phyloP scores from a whole-genome alignment of 1,140 invertebrate genomes.

The Rhynchophorus ferrugineus region DNA sequence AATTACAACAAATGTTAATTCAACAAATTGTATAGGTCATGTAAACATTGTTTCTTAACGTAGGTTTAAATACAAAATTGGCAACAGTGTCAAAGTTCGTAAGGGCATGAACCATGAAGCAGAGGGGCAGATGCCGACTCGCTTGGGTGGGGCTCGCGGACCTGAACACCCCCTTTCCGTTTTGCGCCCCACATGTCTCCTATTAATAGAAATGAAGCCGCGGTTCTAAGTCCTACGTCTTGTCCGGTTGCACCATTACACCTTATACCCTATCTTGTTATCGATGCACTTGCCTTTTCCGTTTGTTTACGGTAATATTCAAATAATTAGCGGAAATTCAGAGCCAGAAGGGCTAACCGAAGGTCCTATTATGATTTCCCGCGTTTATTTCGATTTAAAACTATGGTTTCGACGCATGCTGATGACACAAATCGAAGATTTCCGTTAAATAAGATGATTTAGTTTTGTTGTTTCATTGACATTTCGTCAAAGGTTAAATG shows the following conservation, averaged over 20 bases:
- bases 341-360: constrained; percentile 3
- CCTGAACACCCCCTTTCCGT: constrained; percentile 24
- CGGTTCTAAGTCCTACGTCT: constrained; percentile 12
- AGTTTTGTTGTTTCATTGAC: too few species aligned
- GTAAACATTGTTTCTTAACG: background rate
- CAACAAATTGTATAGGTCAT: too few species aligned
- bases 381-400: too few species aligned
- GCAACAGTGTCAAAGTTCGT: constrained; percentile 10
- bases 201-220: constrained; percentile 11
- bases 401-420: too few species aligned
- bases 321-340: constrained; percentile 15
- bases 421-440: too few species aligned
- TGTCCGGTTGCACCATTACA: constrained; percentile 7
- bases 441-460: too few species aligned
- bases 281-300: constrained; percentile 18
- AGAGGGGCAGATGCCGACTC: constrained; percentile 21
- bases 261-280: constrained; percentile 18
- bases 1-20: too few species aligned
- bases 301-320: constrained; percentile 12
- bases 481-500: too few species aligned
- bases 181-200: constrained; percentile 16
- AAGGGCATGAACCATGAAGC: constrained; percentile 17
- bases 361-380: too few species aligned
- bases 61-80: background rate
- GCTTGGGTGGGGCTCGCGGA: constrained; percentile 17